These are phyloP conservation scores for Tachysurus vachellii DNA, from an alignment of 2,113 vertebrate species.

Conservation along the genomic window DNA sequence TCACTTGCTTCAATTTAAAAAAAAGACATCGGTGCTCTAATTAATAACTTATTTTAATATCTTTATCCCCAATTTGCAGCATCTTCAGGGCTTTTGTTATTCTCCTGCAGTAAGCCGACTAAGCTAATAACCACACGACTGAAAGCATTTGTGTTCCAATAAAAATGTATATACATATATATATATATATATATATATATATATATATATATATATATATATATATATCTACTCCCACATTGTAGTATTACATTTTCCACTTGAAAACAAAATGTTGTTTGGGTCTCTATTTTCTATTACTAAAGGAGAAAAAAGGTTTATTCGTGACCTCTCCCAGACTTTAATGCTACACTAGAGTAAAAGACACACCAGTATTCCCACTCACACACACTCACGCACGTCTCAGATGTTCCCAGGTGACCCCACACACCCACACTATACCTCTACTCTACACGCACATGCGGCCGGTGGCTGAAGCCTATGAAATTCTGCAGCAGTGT, in stretches of 20 bases:
- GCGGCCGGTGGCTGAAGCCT: conserved; percentile 46
- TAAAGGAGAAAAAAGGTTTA: neutral
- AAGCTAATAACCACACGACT: neutral
- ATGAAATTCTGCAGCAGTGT: conserved; percentile 65
- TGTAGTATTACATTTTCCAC: neutral
- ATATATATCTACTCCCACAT: neutral
- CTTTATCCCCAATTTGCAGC: neutral
- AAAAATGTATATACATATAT: no score
- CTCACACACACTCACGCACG: conserved; percentile 40
- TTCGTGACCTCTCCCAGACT: conserved; percentile 12
- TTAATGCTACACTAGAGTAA: conserved; percentile 18
- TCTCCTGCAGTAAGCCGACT: neutral
- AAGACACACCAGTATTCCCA: conserved; percentile 34
- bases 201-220: no score
- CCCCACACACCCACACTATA: conserved; percentile 54
- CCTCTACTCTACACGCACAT: conserved; percentile 59
- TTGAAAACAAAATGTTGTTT: neutral
- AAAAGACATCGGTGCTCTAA: neutral
- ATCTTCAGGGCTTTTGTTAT: neutral
- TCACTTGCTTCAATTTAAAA: neutral
- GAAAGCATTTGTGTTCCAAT: neutral
- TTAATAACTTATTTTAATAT: neutral
- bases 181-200: no score
- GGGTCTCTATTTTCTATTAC: neutral
- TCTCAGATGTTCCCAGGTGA: conserved; percentile 55